Base-by-base conservation (phyloP, 2,113 vertebrate species). In the Paedocypris sp. region DNA sequence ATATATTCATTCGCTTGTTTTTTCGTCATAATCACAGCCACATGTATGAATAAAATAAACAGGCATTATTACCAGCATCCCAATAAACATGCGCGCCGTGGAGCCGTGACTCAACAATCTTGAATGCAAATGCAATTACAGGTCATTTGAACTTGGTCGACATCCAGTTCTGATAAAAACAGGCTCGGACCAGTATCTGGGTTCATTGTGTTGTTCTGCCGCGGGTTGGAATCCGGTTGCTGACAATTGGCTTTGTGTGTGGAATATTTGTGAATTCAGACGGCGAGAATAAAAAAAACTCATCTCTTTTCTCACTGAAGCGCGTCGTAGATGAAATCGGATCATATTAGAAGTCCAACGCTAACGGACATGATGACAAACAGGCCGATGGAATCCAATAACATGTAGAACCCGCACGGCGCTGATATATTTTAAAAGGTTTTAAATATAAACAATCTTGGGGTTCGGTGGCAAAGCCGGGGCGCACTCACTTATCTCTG, bases 51-150 rank as follows among this genome's bases (percentile, higher is more conserved):
- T 60, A 19, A 12, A 43, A 62, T 62, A 62, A 60, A 66, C 51
- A 45, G 12, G 43, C 51, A 64, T 64, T 54, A 54, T 45, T 32
- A 43, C 29, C 39, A 26, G 25, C 33, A 7, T 50, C 54, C 38
- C 47, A 42, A 51, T 64, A 64, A 64, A 59, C 23, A 43, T 28
- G 19, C 31, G 35, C 49, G 39, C 32, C 50, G 12, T 46, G 15
- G 49, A 47, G 51, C 43, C 38, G 19, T 36, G 64, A 36, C 28
- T 67, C 64, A 61, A 49, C 28, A 25, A 68, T 49, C 1, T 3
- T 43, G 60, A 67, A 64, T 53, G 49, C 36, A 42, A 53, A 68
- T 57, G 28, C 62, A 68, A 71, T 61, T 54, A 68, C 61, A 43
- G 62, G 42, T 47, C 31, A 57, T 52, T 56, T 42, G 49, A 28